Evolutionary conservation across 2,113 vertebrate species (phyloP), one percentile per base, ranked within the genome.

Genomic region (Ophthalmolycus amberensis): DNA sequence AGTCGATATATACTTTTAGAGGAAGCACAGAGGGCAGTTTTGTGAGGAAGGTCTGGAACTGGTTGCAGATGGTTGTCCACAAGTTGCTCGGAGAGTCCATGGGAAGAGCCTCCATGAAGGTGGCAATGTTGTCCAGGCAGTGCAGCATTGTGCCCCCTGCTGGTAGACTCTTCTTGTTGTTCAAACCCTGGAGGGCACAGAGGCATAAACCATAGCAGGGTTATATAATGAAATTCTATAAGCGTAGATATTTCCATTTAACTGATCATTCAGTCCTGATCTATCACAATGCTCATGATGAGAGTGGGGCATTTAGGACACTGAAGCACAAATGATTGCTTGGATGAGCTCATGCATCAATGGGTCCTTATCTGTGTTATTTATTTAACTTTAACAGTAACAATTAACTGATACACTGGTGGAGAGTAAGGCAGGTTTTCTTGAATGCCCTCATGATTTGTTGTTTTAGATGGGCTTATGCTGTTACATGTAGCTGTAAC

Each of bases 41-140:
- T 76, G 97, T 96, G 78, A 99, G 96, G 88, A 99, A 99, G 15
- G 98, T 98, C 95, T 99, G 98, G 94, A 99, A 99, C 93, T 99
- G 98, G 90, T 97, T 99, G 92, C 97, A 99, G 88, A 99, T 98
- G 27, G 97, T 99, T 44, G 97, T 96, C 98, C 98, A 99, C 80
- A 99, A 97, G 93, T 98, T 99, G 93, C 97, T 99, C 18, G 98
- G 98, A 1, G 97, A 97, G 91, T 99, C 98, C 98, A 99, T 99
- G 0, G 98, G 98, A 90, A 99, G 94, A 72, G 98, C 97, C 94
- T 99, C 98, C 98, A 99, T 99, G 82, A 98, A 99, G 11, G 96
- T 94, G 67, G 98, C 97, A 2, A 99, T 98, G 93, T 99, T 99
- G 84, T 99, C 98, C 84, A 99, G 96, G 90, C 98, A 99, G 89